Conservation (phyloP, 1,140 invertebrate species). For the Fopius arisanus region DNA sequence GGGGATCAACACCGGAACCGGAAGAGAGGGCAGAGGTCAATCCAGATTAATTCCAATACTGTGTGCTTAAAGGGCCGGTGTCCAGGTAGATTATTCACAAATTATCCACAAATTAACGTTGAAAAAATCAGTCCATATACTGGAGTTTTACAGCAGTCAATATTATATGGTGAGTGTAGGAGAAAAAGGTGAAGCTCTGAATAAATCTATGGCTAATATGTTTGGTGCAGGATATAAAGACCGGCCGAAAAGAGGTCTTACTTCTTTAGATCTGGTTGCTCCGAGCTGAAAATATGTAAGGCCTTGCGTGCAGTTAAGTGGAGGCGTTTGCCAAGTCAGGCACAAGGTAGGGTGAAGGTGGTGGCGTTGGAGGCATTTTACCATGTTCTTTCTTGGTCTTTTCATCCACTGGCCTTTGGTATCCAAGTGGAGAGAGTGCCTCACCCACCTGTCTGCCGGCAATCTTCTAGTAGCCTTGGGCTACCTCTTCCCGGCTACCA, state of each 20-base stretch:
- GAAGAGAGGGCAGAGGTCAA: too few relatives aligned
- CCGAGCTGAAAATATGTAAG: slow-evolving; percentile 27
- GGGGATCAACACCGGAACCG: too few relatives aligned
- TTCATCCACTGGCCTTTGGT: not conserved
- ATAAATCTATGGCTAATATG: slow-evolving; percentile 63
- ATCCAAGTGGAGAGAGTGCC: slow-evolving; percentile 35
- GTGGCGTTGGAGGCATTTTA: slow-evolving; percentile 27
- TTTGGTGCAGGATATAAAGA: not conserved
- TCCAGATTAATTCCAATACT: too few relatives aligned
- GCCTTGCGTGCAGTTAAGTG: slow-evolving; percentile 64
- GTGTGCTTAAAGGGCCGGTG: too few relatives aligned
- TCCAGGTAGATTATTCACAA: too few relatives aligned
- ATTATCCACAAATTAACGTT: too few relatives aligned
- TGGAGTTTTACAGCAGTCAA: slow-evolving; percentile 54
- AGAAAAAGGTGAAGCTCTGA: slow-evolving; percentile 37
- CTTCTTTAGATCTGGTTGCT: slow-evolving; percentile 13
- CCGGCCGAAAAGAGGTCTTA: slow-evolving; percentile 18
- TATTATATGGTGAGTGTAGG: too few relatives aligned
- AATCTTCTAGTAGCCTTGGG: slow-evolving; percentile 67
- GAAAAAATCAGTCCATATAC: too few relatives aligned
- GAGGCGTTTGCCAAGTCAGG: slow-evolving; percentile 45
- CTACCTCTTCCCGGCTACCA: slow-evolving; percentile 64
- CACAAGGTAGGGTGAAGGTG: slow-evolving; percentile 35
- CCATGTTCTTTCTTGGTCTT: not conserved
- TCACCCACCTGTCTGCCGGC: slow-evolving; percentile 66